These are phyloP conservation scores for Perodicticus potto DNA, from an alignment of 2,797 vertebrate genomes.

Conservation along the genomic window DNA sequence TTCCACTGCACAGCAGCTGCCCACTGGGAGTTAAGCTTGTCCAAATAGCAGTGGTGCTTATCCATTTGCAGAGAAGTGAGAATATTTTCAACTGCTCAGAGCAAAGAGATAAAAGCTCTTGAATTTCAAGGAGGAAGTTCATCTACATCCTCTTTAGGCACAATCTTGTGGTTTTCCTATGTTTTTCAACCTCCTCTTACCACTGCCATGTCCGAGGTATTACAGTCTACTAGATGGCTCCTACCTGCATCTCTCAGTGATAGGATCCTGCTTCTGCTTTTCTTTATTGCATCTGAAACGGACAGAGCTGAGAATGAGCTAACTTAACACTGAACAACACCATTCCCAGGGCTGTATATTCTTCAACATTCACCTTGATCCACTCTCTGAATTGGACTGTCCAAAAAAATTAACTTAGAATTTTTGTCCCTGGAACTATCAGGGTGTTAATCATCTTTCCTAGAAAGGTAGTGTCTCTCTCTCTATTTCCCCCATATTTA, in stretches of 20 bases:
- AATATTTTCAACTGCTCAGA: not conserved
- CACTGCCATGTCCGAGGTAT: not conserved
- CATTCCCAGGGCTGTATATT: accelerated
- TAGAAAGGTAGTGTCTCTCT: not conserved
- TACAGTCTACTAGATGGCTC: not conserved
- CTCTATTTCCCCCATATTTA: not conserved
- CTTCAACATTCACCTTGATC: not conserved
- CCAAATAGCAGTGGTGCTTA: not conserved
- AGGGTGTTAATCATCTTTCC: not conserved
- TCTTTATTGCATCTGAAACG: not conserved
- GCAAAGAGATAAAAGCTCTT: not conserved
- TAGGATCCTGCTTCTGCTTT: not conserved
- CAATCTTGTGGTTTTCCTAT: not conserved
- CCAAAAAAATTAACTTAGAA: not conserved
- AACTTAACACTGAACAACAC: not conserved
- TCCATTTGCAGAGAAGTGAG: not conserved
- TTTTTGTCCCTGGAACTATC: not conserved
- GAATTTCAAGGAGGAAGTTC: not conserved
- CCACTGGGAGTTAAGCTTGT: not conserved
- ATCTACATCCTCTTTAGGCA: not conserved
- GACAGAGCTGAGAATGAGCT: not conserved
- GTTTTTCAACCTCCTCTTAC: not conserved
- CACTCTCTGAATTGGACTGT: not conserved
- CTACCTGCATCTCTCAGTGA: not conserved
- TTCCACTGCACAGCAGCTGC: not conserved